Percentiles rank a stretch among this genome's conserved stretches.
Conservation (phyloP, 1,140 invertebrate genomes). For the honey bee (Apis mellifera) region DNA sequence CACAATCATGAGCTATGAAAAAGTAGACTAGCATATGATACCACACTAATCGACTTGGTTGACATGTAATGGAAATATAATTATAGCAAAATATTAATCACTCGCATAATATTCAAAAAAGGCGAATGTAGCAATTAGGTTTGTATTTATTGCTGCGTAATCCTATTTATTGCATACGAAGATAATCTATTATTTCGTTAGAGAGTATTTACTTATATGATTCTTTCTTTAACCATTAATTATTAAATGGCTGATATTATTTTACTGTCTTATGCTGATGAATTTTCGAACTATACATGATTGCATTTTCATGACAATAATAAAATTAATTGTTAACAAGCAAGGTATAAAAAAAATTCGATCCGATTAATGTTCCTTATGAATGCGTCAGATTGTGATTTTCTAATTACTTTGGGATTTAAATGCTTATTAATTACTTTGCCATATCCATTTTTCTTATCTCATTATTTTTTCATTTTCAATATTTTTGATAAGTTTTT, state of each 20-base stretch:
- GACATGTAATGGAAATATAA: slow-evolving; percentile 48
- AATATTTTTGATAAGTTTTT: not conserved
- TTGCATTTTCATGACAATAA: slow-evolving; percentile 20
- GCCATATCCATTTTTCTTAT: not conserved
- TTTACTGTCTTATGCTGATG: slow-evolving; percentile 26
- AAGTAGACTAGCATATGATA: slow-evolving; percentile 12
- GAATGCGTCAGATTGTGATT: slow-evolving; percentile 9
- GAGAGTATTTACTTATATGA: slow-evolving; percentile 20
- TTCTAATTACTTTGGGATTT: slow-evolving; percentile 36
- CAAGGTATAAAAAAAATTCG: slow-evolving; percentile 34
- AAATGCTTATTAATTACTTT: not conserved
- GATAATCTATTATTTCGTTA: slow-evolving; percentile 54
- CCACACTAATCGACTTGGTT: not conserved
- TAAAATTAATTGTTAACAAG: slow-evolving; percentile 55
- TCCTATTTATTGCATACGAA: slow-evolving; percentile 51
- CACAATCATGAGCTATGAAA: not conserved
- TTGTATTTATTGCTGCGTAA: slow-evolving; percentile 46
- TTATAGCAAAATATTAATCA: slow-evolving; percentile 56
- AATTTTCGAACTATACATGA: slow-evolving; percentile 24
- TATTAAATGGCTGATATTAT: slow-evolving; percentile 32
- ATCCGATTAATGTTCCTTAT: slow-evolving; percentile 8
- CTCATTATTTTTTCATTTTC: not conserved
- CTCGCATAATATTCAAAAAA: slow-evolving; percentile 22
- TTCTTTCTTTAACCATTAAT: slow-evolving; percentile 48
- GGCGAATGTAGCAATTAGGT: slow-evolving; percentile 50